Percentiles rank a stretch among this genome's conserved stretches.
Conservation (phyloP, 2,797 vertebrate genomes). For the Bucorvus abyssinicus region DNA sequence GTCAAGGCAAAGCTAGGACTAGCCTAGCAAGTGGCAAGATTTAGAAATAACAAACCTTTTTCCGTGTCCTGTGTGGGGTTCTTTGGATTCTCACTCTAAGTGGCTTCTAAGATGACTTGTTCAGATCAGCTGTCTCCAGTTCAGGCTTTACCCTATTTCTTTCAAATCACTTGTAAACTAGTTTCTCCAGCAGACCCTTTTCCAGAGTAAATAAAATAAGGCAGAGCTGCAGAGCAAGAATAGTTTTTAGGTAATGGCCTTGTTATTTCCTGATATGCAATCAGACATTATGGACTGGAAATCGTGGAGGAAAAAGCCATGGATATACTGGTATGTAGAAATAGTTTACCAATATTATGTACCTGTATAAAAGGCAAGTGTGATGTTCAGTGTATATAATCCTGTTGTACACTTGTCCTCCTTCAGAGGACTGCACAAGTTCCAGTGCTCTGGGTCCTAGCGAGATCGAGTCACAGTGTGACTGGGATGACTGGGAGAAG, state of each 20-base stretch:
- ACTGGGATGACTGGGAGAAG: neutral
- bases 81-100: neutral
- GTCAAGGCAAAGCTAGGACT: neutral
- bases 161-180: neutral
- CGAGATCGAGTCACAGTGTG: neutral
- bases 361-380: neutral
- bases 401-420: neutral
- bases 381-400: accelerated
- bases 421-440: neutral
- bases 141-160: neutral
- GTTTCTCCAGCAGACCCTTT: neutral
- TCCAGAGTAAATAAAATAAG: neutral
- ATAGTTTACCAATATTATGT: neutral
- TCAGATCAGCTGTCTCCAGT: neutral
- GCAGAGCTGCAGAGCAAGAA: neutral
- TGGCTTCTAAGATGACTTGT: neutral
- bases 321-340: neutral
- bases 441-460: neutral
- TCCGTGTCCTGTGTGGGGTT: accelerated
- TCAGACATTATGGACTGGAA: neutral
- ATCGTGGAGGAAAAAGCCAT: neutral
- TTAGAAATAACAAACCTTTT: neutral
- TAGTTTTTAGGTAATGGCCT: neutral
- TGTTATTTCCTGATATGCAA: neutral
- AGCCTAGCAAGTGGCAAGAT: neutral